phyloP scores from a whole-genome alignment of 2,797 vertebrate species.

The Garrulus glandarius region DNA sequence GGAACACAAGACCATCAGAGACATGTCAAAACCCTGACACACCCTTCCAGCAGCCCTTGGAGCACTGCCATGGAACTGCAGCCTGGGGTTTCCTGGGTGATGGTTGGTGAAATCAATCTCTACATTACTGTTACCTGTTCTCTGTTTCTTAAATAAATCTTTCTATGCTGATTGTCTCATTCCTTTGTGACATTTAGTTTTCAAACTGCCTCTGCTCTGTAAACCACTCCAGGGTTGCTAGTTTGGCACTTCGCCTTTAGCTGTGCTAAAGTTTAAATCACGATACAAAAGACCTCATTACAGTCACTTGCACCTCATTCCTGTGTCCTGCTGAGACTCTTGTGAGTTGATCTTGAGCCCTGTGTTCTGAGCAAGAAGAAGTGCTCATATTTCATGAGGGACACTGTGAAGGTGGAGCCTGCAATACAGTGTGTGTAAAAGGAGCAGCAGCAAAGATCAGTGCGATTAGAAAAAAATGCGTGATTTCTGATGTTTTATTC shows the following conservation, averaged over 20 bases:
- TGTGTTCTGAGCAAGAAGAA: background rate
- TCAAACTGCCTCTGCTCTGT: background rate
- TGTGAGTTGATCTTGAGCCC: background rate
- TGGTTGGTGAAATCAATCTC: constrained; percentile 7
- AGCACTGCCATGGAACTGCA: background rate
- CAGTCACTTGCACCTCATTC: background rate
- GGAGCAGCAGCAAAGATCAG: background rate
- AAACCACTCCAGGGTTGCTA: background rate
- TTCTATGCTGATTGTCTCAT: background rate
- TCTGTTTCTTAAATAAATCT: constrained; percentile 58
- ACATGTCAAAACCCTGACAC: constrained; percentile 82
- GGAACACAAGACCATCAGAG: constrained; percentile 84
- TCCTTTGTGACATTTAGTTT: background rate
- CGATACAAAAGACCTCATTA: background rate
- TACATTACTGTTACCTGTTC: background rate
- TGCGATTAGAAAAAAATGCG: background rate
- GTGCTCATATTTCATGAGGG: background rate
- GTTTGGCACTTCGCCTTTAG: background rate
- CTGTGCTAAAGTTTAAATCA: background rate
- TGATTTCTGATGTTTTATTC: constrained; percentile 32
- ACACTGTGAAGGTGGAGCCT: background rate
- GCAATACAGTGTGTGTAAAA: background rate
- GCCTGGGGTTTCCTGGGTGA: background rate
- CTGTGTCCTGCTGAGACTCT: background rate
- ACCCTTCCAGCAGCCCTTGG: background rate